Evolutionary conservation across 2,113 vertebrate species (phyloP).

Genomic region (Benitochromis conjunctus): DNA sequence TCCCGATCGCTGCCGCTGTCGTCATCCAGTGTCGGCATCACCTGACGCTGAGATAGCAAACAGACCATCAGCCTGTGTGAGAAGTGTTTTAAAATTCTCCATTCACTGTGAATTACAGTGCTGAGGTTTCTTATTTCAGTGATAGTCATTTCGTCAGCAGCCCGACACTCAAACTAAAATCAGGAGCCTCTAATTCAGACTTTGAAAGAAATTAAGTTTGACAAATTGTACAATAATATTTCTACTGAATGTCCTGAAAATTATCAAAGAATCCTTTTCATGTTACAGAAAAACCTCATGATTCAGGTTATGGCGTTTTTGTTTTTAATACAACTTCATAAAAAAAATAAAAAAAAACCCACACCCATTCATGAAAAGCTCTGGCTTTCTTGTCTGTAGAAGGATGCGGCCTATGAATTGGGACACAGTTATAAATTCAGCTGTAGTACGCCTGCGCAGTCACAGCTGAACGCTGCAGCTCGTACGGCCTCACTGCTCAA

Average conservation of each 20-base stretch:
- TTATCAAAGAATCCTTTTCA: too few relatives aligned
- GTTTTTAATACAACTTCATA: neutral
- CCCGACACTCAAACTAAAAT: neutral
- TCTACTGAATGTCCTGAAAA: too few relatives aligned
- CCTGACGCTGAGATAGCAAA: constrained; percentile 72
- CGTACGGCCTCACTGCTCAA: neutral
- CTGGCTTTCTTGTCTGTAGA: neutral
- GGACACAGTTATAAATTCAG: neutral
- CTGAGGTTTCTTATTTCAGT: neutral
- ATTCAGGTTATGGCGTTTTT: neutral
- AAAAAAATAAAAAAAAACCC: neutral
- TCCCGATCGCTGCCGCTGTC: constrained; percentile 87
- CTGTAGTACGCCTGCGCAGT: neutral
- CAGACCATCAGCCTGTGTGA: neutral
- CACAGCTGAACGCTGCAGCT: neutral
- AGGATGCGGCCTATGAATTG: too few relatives aligned
- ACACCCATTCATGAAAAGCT: neutral
- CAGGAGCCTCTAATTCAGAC: neutral
- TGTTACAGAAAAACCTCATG: too few relatives aligned
- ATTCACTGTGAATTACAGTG: accelerated
- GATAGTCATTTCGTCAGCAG: neutral
- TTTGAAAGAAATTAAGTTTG: too few relatives aligned
- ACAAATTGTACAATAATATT: too few relatives aligned
- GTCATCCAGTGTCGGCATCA: constrained; percentile 76
- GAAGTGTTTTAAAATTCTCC: neutral